phyloP scores from a whole-genome alignment of 2,888 invertebrate species.

The Drosophila pseudotakahashii region DNA sequence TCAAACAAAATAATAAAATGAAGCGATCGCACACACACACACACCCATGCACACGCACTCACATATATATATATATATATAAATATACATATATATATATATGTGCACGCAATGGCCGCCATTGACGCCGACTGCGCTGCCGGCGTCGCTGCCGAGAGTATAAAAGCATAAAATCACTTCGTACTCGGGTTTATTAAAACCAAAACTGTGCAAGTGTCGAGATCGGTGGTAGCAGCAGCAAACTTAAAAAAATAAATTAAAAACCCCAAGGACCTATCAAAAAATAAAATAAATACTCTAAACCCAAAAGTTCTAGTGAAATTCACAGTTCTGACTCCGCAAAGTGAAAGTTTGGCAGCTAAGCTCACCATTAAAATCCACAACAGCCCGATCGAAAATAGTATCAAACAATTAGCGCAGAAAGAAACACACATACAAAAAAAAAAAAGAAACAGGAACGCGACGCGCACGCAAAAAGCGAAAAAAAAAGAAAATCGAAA shows the following conservation, averaged over 20 bases:
- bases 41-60: slow-evolving; percentile 30
- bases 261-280: slow-evolving; percentile 23
- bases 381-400: slow-evolving; percentile 30
- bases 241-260: slow-evolving; percentile 6
- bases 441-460: slow-evolving; percentile 46
- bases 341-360: slow-evolving; percentile 37
- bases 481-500: slow-evolving; percentile 74
- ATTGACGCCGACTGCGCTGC: slow-evolving; percentile 51
- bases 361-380: slow-evolving; percentile 17
- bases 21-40: slow-evolving; percentile 58
- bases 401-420: slow-evolving; percentile 16
- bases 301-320: slow-evolving; percentile 36
- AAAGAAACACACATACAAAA: neutral
- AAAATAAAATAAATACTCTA: slow-evolving; percentile 12
- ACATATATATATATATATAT: neutral
- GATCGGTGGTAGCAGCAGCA: slow-evolving; percentile 65
- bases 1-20: slow-evolving; percentile 77
- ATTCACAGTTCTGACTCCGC: slow-evolving; percentile 9
- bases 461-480: slow-evolving; percentile 60
- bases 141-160: slow-evolving; percentile 72
- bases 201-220: slow-evolving; percentile 84
- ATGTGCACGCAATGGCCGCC: slow-evolving; percentile 64
- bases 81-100: neutral
- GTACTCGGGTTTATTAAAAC: slow-evolving; percentile 85
- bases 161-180: slow-evolving; percentile 84